phyloP scores from a whole-genome alignment of 2,888 invertebrate genomes.

The Dynastes grantii region DNA sequence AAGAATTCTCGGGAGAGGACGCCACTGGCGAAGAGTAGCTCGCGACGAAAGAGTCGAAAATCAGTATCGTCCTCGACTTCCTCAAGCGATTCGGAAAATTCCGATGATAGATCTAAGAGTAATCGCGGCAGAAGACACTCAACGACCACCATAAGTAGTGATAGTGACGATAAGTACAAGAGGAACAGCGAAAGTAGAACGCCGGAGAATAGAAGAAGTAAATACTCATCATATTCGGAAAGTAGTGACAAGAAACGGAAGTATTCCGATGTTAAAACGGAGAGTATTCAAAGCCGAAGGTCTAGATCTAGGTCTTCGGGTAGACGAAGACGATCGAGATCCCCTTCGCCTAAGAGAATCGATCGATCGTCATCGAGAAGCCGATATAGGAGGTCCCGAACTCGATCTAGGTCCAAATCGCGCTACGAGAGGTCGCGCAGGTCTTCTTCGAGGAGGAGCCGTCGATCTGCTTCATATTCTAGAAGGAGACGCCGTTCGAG shows the following conservation, averaged over 20 bases:
- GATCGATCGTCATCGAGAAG: slow-evolving; percentile 50
- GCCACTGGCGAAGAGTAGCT: slow-evolving; percentile 47
- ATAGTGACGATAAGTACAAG: slow-evolving; percentile 54
- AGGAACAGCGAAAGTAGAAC: slow-evolving; percentile 56
- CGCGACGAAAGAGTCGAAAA: slow-evolving; percentile 50
- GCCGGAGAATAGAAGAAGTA: slow-evolving; percentile 51
- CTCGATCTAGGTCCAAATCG: slow-evolving; percentile 54
- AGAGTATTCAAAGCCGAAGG: slow-evolving; percentile 33
- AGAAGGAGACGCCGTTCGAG: slow-evolving; percentile 55
- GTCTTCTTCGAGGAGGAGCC: slow-evolving; percentile 55
- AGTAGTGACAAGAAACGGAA: slow-evolving; percentile 50
- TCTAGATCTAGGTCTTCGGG: slow-evolving; percentile 55
- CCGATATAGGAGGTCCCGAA: slow-evolving; percentile 52
- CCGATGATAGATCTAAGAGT: slow-evolving; percentile 48
- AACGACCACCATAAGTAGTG: slow-evolving; percentile 56
- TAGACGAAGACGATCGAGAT: slow-evolving; percentile 54
- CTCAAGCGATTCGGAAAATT: slow-evolving; percentile 55
- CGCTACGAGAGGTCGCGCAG: slow-evolving; percentile 54
- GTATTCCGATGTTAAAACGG: slow-evolving; percentile 50
- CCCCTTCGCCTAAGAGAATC: slow-evolving; percentile 44
- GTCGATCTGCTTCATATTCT: slow-evolving; percentile 55
- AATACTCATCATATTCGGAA: slow-evolving; percentile 50
- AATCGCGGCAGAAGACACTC: slow-evolving; percentile 54
- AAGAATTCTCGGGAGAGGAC: slow-evolving; percentile 50
- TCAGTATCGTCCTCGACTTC: slow-evolving; percentile 54